Evolutionary conservation across 2,888 invertebrate genomes (phyloP), one percentile per base, ranked within the genome.

Genomic region (Gisinianus flammeolus): DNA sequence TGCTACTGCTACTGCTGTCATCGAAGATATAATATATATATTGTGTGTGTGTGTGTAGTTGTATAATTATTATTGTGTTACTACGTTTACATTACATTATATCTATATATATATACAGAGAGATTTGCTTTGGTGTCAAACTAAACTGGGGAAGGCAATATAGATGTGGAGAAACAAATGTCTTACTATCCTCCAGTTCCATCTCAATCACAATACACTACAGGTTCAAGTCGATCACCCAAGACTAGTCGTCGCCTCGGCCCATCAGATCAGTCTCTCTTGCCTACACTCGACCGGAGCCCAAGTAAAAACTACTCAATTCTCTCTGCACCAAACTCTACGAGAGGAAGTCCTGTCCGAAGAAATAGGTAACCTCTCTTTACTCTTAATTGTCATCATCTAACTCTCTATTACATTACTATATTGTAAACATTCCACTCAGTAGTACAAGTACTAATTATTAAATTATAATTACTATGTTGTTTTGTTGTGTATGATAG

Each of bases 401-500:
- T n/a, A n/a, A n/a, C n/a, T n/a, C n/a, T n/a, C n/a, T n/a, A n/a
- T n/a, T n/a, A n/a, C n/a, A 58, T 58, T 58, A 58, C 8, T 16
- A 12, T 58, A 12, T 12, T 22, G 22, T n/a, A 58, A 58, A 12
- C 8, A 44, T 44, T 44, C 52, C 52, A 44, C 52, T 44, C 8
- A 10, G 16, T 44, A 44, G n/a, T n/a, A n/a, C n/a, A n/a, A n/a
- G n/a, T n/a, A n/a, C n/a, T n/a, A n/a, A n/a, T n/a, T n/a, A n/a
- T n/a, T n/a, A n/a, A n/a, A n/a, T n/a, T n/a, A n/a, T n/a, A n/a
- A 58, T 58, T 58, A 12, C 5, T 6, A n/a, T 16, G 5, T 12
- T 58, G 58, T 58, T 58, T 6, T 16, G 58, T 58, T n/a, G n/a
- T n/a, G n/a, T 58, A 22, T 22, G 8, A 58, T 85, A 85, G 73